Conservation (phyloP, 2,888 invertebrate species). For the Liposcelis brunnea region DNA sequence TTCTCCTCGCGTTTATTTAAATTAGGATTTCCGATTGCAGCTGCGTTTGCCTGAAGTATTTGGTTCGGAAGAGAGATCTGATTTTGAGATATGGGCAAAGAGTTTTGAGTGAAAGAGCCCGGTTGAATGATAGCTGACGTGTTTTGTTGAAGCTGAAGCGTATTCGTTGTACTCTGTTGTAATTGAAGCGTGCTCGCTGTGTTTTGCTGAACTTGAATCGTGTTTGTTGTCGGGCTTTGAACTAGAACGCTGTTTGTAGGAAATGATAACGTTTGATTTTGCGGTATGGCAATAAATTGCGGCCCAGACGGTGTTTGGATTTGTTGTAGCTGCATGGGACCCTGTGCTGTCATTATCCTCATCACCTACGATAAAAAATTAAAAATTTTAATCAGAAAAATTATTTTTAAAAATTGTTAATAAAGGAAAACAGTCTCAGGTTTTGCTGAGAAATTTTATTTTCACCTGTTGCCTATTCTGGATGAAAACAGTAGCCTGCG, state of each 20-base stretch:
- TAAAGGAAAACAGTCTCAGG: slow-evolving; percentile 3
- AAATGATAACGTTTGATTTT: slow-evolving; percentile 16
- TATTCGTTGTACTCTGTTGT: not conserved
- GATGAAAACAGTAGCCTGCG: slow-evolving; percentile 17
- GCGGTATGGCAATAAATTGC: slow-evolving; percentile 27
- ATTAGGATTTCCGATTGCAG: too few relatives aligned
- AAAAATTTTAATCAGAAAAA: not conserved
- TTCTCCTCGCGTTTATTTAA: too few relatives aligned
- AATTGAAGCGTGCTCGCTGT: not conserved
- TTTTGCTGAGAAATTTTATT: too few relatives aligned
- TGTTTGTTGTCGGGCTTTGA: not conserved
- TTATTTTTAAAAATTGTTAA: not conserved
- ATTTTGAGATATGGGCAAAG: too few relatives aligned
- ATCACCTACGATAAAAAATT: slow-evolving; percentile 19
- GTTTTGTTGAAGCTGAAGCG: slow-evolving; percentile 7
- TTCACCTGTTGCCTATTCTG: slow-evolving; percentile 18
- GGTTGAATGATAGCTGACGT: not conserved
- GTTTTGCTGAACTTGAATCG: not conserved
- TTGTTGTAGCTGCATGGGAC: slow-evolving; percentile 28
- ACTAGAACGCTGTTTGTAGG: slow-evolving; percentile 12
- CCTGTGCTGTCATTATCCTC: slow-evolving; percentile 22
- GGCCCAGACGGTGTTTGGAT: slow-evolving; percentile 32
- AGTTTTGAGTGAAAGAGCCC: too few relatives aligned
- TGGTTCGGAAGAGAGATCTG: too few relatives aligned
- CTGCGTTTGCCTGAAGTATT: too few relatives aligned